Evolutionary conservation across 2,888 invertebrate genomes (phyloP), one percentile per base, ranked within the genome.

Genomic region (Thereva unica): DNA sequence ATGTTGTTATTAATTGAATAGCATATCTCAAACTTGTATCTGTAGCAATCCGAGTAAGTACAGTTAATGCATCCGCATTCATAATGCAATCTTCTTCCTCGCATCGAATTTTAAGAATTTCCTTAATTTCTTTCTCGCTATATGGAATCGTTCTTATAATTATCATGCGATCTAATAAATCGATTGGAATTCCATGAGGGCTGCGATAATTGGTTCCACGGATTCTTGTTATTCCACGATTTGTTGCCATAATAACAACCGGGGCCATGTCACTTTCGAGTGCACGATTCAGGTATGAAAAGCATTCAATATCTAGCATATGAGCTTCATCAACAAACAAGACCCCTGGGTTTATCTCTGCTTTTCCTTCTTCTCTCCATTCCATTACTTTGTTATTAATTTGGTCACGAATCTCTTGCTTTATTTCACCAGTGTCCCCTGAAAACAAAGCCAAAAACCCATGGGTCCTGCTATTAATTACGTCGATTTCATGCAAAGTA

Each of bases 281-380:
- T 0, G 98, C 98, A 4, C 99, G 88, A 83, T 99, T 99, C 5
- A 99, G 83, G 80, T 92, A 99, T 0, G 98, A 98, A 83, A 99
- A 99, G 78, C 98, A 99, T 79, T 99, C 99, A 50, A 99, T 95
- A 78, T 99, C 99, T 71, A 99, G 83, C 97, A 99, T 98, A 78
- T 99, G 99, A 0, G 95, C 91, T 85, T 98, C 97, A 77, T 98
- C 97, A 71, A 98, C 91, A 76, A 98, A 98, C 2, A 98, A 83
- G 2, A 97, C 98, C 0, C 99, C 99, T 0, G 99, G 98, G 42
- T 97, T 95, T 76, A 99, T 96, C 81, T 97, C 97, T 0, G 99
- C 97, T 79, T 99, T 99, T 1, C 98, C 98, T 79, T 99, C 99
- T 78, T 99, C 99, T 34, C 97, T 85, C 99, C 99, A 99, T 79